These are phyloP conservation scores for Donacobius atricapilla DNA, from an alignment of 2,113 vertebrate species.

Conservation along the genomic window DNA sequence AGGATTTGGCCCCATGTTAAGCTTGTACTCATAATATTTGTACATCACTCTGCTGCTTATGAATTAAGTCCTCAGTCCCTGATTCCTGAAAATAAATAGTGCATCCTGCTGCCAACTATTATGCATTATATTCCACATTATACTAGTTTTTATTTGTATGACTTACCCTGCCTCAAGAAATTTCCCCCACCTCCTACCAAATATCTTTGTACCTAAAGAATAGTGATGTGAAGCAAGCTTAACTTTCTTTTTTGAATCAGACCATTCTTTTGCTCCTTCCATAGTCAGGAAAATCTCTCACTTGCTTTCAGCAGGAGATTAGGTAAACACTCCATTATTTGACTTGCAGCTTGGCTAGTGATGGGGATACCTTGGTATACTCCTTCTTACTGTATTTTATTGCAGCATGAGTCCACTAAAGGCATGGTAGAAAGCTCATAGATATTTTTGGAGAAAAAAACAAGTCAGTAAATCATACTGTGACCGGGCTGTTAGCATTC, in stretches of 20 bases:
- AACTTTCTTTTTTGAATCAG: background rate
- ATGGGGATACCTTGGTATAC: background rate
- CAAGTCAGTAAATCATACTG: background rate
- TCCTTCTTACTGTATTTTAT: background rate
- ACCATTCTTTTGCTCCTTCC: background rate
- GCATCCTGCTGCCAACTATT: slow-evolving; percentile 31
- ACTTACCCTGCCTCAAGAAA: background rate
- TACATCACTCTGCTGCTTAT: background rate
- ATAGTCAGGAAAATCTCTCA: background rate
- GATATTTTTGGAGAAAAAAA: background rate
- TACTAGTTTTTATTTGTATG: background rate
- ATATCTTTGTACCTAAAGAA: slow-evolving; percentile 26
- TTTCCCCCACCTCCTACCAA: background rate
- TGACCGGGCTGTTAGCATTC: background rate
- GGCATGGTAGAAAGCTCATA: background rate
- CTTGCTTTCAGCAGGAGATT: slow-evolving; percentile 8
- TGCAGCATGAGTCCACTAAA: background rate
- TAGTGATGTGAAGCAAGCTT: background rate
- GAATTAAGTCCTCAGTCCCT: slow-evolving; percentile 14
- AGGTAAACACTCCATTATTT: background rate
- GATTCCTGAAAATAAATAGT: slow-evolving; percentile 38
- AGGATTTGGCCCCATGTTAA: background rate
- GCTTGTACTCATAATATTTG: background rate
- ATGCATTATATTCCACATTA: slow-evolving; percentile 27
- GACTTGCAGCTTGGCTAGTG: background rate